A percentile compares a stretch with the other conserved stretches of the same genome.
These are phyloP conservation scores for Toxostoma redivivum DNA, from an alignment of 2,113 vertebrate genomes.

Conservation along the genomic window DNA sequence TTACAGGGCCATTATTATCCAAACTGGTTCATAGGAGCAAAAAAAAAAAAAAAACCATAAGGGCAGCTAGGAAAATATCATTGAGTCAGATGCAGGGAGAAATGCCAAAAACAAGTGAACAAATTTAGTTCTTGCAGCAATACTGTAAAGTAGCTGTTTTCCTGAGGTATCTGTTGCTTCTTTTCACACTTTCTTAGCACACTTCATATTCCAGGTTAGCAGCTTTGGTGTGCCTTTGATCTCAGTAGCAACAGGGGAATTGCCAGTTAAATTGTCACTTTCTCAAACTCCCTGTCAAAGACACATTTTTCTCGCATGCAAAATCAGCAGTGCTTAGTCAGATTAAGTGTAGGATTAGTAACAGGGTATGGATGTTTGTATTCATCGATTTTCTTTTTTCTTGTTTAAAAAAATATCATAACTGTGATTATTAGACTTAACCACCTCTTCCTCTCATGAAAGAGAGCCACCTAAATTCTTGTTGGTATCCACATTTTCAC, in stretches of 20 bases:
- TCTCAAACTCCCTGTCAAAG: slow-evolving; percentile 28
- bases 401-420: not conserved
- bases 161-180: slow-evolving; percentile 26
- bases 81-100: not conserved
- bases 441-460: not conserved
- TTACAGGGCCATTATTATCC: not conserved
- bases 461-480: not conserved
- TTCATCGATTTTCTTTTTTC: not conserved
- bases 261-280: slow-evolving; percentile 47
- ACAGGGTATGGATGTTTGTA: not conserved
- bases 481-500: not conserved
- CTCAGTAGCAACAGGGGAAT: slow-evolving; percentile 4
- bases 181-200: slow-evolving; percentile 25
- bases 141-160: not conserved
- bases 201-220: slow-evolving; percentile 34
- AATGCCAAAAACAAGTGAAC: not conserved
- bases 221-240: slow-evolving; percentile 38
- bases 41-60: not conserved
- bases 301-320: not conserved
- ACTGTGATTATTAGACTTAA: not conserved
- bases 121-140: not conserved
- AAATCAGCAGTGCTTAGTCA: slow-evolving; percentile 11
- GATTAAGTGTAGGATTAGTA: slow-evolving; percentile 33
- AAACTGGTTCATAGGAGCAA: not conserved
- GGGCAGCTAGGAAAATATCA: not conserved